A percentile compares a stretch with the other conserved stretches of the same genome.
Evolutionary conservation across 2,113 vertebrate genomes (phyloP).

Genomic region (Cyprinodon tularosa): DNA sequence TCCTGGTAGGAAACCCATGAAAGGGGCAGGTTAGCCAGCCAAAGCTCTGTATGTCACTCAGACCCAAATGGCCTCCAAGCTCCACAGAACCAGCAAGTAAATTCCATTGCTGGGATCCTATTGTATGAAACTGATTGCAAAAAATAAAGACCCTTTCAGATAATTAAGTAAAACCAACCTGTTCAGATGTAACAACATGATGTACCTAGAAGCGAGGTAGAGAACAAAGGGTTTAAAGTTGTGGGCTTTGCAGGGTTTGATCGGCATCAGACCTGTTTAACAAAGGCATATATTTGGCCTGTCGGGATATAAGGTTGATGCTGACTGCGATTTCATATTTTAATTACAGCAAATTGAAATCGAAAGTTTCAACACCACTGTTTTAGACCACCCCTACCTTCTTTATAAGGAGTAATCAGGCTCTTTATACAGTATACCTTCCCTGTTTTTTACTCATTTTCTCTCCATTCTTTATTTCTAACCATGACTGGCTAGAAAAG

Average conservation of each 20-base stretch:
- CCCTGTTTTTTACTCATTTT: background rate
- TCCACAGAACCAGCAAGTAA: conserved; percentile 51
- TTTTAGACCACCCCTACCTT: background rate
- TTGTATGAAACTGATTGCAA: too few species aligned
- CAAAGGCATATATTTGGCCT: too few species aligned
- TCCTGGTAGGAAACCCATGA: conserved; percentile 17
- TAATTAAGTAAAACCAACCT: background rate
- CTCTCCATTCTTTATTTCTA: background rate
- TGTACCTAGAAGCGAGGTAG: too few species aligned
- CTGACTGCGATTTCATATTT: background rate
- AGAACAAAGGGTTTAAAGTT: too few species aligned
- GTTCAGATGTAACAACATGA: too few species aligned
- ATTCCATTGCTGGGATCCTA: conserved; percentile 7
- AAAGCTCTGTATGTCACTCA: conserved; percentile 44
- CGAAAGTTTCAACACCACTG: background rate
- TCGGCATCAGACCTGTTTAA: too few species aligned
- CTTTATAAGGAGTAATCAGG: too few species aligned
- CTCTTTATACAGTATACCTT: background rate
- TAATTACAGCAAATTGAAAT: too few species aligned
- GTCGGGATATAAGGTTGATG: too few species aligned
- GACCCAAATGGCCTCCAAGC: conserved; percentile 41
- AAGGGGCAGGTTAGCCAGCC: conserved; percentile 32
- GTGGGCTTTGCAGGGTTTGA: too few species aligned
- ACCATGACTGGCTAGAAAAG: background rate
- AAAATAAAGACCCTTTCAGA: conserved; percentile 18